Conservation (phyloP, 2,113 vertebrate species). For the Piaya cayana region DNA sequence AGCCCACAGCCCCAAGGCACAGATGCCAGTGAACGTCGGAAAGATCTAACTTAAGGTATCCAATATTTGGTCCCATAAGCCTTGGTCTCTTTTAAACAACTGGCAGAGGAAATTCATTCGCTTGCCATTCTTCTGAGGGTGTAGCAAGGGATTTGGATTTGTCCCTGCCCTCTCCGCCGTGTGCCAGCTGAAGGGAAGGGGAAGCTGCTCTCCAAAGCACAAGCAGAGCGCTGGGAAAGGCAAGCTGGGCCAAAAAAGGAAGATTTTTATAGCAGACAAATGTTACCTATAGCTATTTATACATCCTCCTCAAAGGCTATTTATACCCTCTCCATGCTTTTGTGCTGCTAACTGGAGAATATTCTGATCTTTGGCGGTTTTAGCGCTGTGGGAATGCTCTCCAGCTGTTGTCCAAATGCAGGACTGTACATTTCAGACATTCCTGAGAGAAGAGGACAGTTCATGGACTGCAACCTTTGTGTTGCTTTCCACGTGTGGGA, state of each 20-base stretch:
- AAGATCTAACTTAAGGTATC: not conserved
- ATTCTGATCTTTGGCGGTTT: not conserved
- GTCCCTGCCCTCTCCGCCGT: not conserved
- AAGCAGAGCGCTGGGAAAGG: not conserved
- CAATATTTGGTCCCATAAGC: not conserved
- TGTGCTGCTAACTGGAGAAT: slow-evolving; percentile 28
- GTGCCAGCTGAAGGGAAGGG: not conserved
- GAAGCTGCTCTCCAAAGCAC: not conserved
- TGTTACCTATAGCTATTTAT: slow-evolving; percentile 53
- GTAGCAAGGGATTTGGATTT: accelerated
- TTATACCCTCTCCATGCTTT: slow-evolving; percentile 10
- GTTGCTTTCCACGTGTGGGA: not conserved
- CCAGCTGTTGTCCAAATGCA: not conserved
- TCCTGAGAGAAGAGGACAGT: not conserved
- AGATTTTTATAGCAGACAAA: slow-evolving; percentile 1
- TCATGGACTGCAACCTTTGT: accelerated
- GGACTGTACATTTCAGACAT: not conserved
- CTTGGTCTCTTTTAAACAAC: not conserved
- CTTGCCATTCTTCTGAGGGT: not conserved
- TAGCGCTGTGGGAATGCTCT: not conserved
- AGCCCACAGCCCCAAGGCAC: accelerated
- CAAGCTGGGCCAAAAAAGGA: not conserved
- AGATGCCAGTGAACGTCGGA: accelerated
- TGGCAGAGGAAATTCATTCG: not conserved
- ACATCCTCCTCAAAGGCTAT: slow-evolving; percentile 12